These are phyloP conservation scores for Orthonyx spaldingii DNA, from an alignment of 2,113 vertebrate species.

Conservation along the genomic window DNA sequence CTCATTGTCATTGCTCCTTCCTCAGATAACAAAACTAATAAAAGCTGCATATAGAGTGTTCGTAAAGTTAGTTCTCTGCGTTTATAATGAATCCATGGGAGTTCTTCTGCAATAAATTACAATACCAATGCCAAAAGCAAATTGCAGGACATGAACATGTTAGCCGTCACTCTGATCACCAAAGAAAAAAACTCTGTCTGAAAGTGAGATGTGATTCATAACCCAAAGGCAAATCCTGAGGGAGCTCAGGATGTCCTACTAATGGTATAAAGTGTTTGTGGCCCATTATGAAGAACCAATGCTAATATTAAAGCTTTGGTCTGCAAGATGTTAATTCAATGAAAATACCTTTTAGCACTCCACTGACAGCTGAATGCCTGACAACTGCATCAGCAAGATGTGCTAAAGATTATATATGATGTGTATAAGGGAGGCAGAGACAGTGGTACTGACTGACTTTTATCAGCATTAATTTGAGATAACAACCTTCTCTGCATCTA, in stretches of 20 bases:
- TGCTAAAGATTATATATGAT: not conserved
- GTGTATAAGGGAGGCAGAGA: not conserved
- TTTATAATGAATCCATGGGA: not conserved
- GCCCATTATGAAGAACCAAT: not conserved
- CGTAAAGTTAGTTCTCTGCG: not conserved
- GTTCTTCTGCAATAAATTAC: not conserved
- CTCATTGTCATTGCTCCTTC: not conserved
- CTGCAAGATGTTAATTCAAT: not conserved
- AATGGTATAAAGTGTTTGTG: not conserved
- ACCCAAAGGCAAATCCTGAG: not conserved
- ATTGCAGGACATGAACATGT: not conserved
- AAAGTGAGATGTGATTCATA: not conserved
- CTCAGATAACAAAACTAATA: not conserved
- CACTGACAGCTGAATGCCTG: not conserved
- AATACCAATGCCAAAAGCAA: not conserved
- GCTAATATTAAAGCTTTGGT: not conserved
- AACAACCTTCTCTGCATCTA: not conserved
- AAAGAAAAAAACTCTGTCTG: not conserved
- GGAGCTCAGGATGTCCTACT: not conserved
- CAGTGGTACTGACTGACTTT: not conserved
- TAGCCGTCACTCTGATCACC: not conserved
- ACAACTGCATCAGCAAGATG: not conserved
- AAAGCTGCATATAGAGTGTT: not conserved
- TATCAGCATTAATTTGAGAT: not conserved
- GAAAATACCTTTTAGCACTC: not conserved